Evolutionary conservation across 1,140 invertebrate genomes (phyloP).

Genomic region (Bacillus rossius): DNA sequence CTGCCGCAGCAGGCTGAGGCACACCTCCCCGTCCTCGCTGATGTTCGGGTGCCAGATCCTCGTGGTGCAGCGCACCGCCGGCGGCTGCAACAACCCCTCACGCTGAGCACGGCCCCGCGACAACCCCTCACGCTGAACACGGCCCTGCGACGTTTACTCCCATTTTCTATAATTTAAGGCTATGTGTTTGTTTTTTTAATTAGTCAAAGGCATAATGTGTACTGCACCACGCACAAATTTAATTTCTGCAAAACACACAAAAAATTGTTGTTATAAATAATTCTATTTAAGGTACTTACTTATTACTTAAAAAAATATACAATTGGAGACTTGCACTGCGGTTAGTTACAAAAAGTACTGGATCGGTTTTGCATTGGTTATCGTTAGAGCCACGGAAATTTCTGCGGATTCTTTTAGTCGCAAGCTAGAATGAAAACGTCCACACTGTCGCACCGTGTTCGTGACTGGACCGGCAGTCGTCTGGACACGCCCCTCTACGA

Average conservation of each 20-base stretch:
- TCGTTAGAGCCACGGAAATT: too few relatives aligned
- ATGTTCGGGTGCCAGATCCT: conserved; percentile 96
- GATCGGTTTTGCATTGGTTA: too few relatives aligned
- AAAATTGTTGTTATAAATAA: neutral
- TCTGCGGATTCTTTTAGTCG: too few relatives aligned
- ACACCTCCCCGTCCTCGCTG: conserved; percentile 91
- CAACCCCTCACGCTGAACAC: neutral
- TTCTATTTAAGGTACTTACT: too few relatives aligned
- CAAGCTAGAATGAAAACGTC: too few relatives aligned
- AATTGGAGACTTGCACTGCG: too few relatives aligned
- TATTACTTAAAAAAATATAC: too few relatives aligned
- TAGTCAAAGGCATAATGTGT: too few relatives aligned
- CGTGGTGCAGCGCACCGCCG: conserved; percentile 85
- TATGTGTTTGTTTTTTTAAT: neutral
- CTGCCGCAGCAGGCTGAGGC: conserved; percentile 83
- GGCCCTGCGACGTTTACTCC: conserved; percentile 42
- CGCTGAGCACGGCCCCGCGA: conserved; percentile 41
- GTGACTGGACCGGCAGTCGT: too few relatives aligned
- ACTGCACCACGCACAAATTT: neutral
- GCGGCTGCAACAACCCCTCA: conserved; percentile 56
- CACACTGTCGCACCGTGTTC: too few relatives aligned
- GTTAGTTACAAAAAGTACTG: too few relatives aligned
- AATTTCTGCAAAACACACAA: neutral
- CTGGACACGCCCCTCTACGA: too few relatives aligned
- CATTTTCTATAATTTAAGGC: neutral